Conservation (phyloP, 1,140 invertebrate genomes). For the Octopus sinensis region DNA sequence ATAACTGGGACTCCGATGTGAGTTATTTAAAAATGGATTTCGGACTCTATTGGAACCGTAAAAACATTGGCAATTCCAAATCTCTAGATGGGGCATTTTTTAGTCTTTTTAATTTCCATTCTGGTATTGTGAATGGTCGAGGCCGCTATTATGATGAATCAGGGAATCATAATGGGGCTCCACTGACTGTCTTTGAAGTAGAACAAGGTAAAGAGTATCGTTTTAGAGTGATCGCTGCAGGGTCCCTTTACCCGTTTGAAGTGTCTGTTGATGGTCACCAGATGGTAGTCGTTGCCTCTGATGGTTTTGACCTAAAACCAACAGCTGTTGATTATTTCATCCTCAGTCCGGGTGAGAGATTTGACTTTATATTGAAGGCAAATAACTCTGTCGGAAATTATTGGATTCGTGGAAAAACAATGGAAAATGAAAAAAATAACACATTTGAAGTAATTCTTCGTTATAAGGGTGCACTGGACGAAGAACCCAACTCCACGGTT, state of each 20-base stretch:
- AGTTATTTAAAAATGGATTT: constrained; percentile 34
- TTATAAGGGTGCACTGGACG: neutral
- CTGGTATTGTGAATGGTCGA: constrained; percentile 30
- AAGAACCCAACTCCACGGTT: constrained; percentile 14
- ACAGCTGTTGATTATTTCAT: constrained; percentile 59
- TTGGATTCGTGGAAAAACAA: constrained; percentile 67
- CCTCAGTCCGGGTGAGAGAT: constrained; percentile 69
- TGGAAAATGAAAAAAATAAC: constrained; percentile 21
- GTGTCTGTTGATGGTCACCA: constrained; percentile 69
- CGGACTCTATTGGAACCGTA: constrained; percentile 54
- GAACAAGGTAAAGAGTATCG: constrained; percentile 40
- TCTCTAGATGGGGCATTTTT: constrained; percentile 18
- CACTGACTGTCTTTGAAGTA: constrained; percentile 34
- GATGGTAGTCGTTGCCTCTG: constrained; percentile 68
- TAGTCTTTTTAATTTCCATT: constrained; percentile 26
- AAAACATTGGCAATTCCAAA: neutral
- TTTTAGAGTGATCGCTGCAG: constrained; percentile 41
- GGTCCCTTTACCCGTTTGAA: constrained; percentile 34
- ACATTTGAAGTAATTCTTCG: constrained; percentile 23
- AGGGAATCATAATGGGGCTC: constrained; percentile 61
- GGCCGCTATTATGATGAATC: constrained; percentile 50
- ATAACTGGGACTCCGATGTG: constrained; percentile 32
- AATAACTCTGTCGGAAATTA: constrained; percentile 70
- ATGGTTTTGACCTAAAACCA: constrained; percentile 75
- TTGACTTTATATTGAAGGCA: constrained; percentile 73